Evolutionary conservation across 2,113 vertebrate species (phyloP).

Genomic region (Solea senegalensis): DNA sequence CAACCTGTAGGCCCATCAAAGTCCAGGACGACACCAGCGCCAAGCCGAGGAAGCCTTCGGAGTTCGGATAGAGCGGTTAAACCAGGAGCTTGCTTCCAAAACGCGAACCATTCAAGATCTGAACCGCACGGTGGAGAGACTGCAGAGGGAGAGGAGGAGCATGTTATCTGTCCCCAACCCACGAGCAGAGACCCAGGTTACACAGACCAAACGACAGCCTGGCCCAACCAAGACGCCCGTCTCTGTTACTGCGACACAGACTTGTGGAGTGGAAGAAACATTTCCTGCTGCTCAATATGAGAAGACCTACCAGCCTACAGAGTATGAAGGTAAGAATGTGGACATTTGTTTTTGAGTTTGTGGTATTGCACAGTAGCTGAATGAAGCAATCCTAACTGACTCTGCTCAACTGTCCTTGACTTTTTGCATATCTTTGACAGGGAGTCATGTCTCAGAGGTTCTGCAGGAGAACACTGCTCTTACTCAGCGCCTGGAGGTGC

Average conservation of each 20-base stretch:
- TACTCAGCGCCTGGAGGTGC: conserved; percentile 76
- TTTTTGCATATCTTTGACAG: conserved; percentile 35
- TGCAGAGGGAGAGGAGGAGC: conserved; percentile 87
- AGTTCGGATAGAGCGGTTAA: conserved; percentile 83
- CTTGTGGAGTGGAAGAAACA: background rate
- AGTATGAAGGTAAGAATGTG: conserved; percentile 72
- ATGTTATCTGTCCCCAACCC: conserved; percentile 78
- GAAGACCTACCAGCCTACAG: conserved; percentile 83
- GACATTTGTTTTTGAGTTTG: background rate
- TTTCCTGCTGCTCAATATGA: conserved; percentile 72
- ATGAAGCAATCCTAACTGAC: background rate
- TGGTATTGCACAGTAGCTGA: background rate
- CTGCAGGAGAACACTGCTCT: conserved; percentile 87
- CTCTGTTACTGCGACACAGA: background rate
- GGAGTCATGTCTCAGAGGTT: conserved; percentile 83
- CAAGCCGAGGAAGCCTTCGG: conserved; percentile 82
- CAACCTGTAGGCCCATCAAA: conserved; percentile 61
- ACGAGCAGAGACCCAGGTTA: background rate
- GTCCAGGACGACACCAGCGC: conserved; percentile 68
- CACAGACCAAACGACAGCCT: conserved; percentile 23
- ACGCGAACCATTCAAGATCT: conserved; percentile 87
- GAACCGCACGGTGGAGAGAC: conserved; percentile 87
- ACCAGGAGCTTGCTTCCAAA: conserved; percentile 86
- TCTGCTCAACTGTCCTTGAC: no score
- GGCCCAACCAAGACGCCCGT: background rate